These are phyloP conservation scores for Cyclura pinguis DNA, from an alignment of 2,797 vertebrate genomes.

Conservation along the genomic window DNA sequence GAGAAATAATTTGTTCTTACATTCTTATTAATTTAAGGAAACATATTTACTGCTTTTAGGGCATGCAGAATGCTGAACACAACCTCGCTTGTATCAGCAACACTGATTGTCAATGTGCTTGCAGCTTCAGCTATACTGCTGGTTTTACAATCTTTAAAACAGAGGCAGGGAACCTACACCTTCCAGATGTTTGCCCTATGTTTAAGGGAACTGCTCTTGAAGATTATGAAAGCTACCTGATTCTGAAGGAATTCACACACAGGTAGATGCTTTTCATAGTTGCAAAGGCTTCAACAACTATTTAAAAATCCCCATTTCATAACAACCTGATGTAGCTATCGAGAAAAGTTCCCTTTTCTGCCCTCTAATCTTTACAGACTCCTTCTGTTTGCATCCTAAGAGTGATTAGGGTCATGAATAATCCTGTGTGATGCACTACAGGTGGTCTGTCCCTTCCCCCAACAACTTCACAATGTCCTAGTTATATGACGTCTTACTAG, in stretches of 20 bases:
- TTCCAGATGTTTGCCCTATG: neutral
- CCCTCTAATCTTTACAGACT: too few species aligned
- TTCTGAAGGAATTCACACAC: neutral
- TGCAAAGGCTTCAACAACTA: too few species aligned
- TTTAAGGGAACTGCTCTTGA: neutral
- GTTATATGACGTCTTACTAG: too few species aligned
- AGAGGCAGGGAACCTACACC: neutral
- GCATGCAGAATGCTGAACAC: neutral
- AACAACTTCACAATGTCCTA: too few species aligned
- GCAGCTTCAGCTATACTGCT: neutral
- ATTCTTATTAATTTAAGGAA: neutral
- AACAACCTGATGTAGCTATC: too few species aligned
- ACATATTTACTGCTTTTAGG: neutral
- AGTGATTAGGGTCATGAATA: too few species aligned
- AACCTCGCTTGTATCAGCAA: neutral
- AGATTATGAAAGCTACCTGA: neutral
- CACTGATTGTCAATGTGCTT: neutral
- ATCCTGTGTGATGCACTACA: too few species aligned
- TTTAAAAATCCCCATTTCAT: too few species aligned
- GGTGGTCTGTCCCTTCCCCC: too few species aligned
- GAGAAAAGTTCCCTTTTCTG: too few species aligned
- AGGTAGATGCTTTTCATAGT: too few species aligned
- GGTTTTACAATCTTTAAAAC: neutral
- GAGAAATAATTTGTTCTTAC: neutral
- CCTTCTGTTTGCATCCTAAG: too few species aligned